Evolutionary conservation across 2,888 invertebrate genomes (phyloP).

Genomic region (Colostygia pectinataria): DNA sequence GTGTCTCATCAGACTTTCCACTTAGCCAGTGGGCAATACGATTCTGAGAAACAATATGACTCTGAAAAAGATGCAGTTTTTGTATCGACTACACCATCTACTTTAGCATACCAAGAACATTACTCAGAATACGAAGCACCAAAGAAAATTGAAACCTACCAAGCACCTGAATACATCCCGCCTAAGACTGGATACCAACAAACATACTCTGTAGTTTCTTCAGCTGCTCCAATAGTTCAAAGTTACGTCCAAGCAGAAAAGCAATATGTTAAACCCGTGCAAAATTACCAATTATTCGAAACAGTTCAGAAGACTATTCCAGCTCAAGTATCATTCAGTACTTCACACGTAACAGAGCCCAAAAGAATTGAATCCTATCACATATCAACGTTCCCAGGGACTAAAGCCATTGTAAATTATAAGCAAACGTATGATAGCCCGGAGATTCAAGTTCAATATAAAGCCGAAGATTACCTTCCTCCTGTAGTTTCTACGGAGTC

Average conservation of each 20-base stretch:
- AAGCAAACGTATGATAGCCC: conserved; percentile 63
- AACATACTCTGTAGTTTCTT: conserved; percentile 52
- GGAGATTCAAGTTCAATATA: conserved; percentile 68
- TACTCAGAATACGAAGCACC: conserved; percentile 61
- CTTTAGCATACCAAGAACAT: conserved; percentile 67
- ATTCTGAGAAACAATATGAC: conserved; percentile 46
- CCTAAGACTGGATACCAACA: conserved; percentile 58
- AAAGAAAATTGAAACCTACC: conserved; percentile 50
- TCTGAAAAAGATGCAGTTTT: conserved; percentile 55
- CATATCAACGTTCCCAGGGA: conserved; percentile 56
- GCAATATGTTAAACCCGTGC: conserved; percentile 48
- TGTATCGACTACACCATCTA: conserved; percentile 68
- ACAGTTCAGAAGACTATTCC: conserved; percentile 40
- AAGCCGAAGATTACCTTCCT: conserved; percentile 70
- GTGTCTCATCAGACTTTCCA: conserved; percentile 74
- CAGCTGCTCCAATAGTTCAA: conserved; percentile 54
- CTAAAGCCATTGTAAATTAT: conserved; percentile 52
- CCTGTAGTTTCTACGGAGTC: conserved; percentile 56
- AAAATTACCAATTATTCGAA: conserved; percentile 47
- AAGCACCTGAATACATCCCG: conserved; percentile 53
- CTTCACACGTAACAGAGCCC: conserved; percentile 54
- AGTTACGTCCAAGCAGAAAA: conserved; percentile 52
- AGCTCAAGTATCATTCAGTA: conserved; percentile 50
- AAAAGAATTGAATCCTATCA: conserved; percentile 60
- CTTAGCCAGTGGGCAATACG: conserved; percentile 39